Conservation (phyloP, 2,888 invertebrate species). For the Cryptus armator region DNA sequence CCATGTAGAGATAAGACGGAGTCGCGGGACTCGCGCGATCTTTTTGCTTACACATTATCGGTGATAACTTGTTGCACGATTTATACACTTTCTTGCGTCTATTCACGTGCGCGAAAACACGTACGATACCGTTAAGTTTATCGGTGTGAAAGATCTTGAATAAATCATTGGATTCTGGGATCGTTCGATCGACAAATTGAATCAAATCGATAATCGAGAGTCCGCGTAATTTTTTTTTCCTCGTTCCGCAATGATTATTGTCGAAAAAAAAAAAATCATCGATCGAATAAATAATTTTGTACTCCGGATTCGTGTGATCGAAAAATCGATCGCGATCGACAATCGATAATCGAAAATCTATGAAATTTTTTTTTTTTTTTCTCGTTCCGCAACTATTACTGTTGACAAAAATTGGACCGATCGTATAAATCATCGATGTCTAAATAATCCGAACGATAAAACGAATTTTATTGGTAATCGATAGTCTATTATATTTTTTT, state of each 20-base stretch:
- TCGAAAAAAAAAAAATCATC: too few species aligned
- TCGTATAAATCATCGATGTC: too few species aligned
- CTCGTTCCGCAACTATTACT: neutral
- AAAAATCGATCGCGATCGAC: too few species aligned
- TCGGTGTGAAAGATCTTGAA: neutral
- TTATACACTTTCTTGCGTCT: neutral
- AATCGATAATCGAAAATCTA: neutral
- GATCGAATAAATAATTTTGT: too few species aligned
- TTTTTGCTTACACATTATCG: neutral
- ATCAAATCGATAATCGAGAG: neutral
- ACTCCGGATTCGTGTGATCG: too few species aligned
- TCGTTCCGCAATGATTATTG: too few species aligned
- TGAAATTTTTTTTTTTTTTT: neutral
- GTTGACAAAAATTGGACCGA: too few species aligned
- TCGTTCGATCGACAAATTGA: neutral
- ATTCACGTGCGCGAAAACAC: neutral
- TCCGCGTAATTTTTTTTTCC: neutral
- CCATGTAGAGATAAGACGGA: conserved; percentile 14
- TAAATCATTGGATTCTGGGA: neutral
- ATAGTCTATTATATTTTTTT: neutral
- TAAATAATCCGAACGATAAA: neutral
- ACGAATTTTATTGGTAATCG: neutral
- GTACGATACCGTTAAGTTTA: neutral
- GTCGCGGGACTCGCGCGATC: neutral
- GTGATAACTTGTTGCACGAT: neutral